phyloP scores from a whole-genome alignment of 2,113 vertebrate genomes.

The Nothocercus nigrocapillus region DNA sequence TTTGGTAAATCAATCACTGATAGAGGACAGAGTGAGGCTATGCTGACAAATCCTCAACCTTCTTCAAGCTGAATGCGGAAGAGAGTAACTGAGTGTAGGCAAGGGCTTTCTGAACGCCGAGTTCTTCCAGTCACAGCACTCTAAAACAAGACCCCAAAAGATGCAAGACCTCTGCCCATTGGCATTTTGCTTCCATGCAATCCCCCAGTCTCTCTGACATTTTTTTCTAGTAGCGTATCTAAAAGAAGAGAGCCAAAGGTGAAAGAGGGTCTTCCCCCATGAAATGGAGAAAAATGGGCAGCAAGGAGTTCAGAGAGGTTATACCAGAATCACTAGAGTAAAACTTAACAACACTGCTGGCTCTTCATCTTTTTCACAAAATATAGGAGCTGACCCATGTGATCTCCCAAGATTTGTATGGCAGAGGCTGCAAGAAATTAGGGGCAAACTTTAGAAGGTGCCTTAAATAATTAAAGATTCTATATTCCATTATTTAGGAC shows the following conservation, averaged over 20 bases:
- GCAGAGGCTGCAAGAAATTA: background rate
- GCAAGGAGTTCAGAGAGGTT: rapidly evolving
- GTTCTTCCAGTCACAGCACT: background rate
- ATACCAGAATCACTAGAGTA: background rate
- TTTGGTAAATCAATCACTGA: background rate
- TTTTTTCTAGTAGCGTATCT: background rate
- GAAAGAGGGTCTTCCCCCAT: background rate
- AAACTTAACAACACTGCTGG: background rate
- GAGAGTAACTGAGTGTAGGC: background rate
- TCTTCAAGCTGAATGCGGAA: background rate
- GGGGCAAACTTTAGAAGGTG: background rate
- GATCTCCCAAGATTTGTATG: background rate
- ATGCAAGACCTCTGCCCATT: background rate
- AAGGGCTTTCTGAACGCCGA: background rate
- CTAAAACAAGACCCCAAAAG: background rate
- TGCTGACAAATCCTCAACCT: background rate
- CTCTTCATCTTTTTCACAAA: background rate
- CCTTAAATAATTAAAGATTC: background rate
- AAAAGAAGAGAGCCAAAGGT: background rate
- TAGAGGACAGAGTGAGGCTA: background rate
- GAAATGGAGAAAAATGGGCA: background rate
- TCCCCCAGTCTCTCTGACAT: background rate
- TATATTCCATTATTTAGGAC: background rate
- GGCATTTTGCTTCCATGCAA: background rate
- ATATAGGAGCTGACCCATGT: background rate